Evolutionary conservation across 2,797 vertebrate genomes (phyloP).

Genomic region (Phrynocephalus vlangalii): DNA sequence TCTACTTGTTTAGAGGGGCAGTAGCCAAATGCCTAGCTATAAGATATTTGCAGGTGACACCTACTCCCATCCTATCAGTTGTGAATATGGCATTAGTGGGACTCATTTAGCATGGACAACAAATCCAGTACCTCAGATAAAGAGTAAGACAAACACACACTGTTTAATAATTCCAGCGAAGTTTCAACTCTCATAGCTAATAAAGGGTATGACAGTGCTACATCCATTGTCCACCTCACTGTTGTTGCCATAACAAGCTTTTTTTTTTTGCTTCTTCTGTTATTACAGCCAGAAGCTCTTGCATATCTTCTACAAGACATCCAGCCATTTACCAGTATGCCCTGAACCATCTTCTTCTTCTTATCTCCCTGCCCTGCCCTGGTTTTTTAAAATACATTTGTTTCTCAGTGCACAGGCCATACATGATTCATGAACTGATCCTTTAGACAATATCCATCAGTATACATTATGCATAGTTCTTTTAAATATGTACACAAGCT

Average conservation of each 20-base stretch:
- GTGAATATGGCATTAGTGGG: too few relatives aligned
- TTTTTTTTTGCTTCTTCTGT: neutral
- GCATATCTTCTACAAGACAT: neutral
- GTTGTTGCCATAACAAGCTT: neutral
- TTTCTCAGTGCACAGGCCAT: neutral
- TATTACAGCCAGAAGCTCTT: neutral
- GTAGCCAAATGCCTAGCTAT: neutral
- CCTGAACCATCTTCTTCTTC: neutral
- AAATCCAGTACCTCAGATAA: too few relatives aligned
- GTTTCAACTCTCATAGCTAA: neutral
- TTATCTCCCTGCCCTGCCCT: neutral
- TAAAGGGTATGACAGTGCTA: neutral
- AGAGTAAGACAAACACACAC: too few relatives aligned
- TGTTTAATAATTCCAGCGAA: neutral
- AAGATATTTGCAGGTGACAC: neutral
- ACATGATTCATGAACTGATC: constrained; percentile 45
- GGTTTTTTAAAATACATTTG: constrained; percentile 8
- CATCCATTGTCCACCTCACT: neutral
- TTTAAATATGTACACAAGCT: constrained; percentile 56
- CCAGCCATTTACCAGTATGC: neutral
- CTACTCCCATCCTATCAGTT: too few relatives aligned
- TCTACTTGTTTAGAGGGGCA: neutral
- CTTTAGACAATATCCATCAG: constrained; percentile 50
- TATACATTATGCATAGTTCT: constrained; percentile 57
- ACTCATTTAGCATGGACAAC: too few relatives aligned